Percentiles rank a stretch among this genome's conserved stretches.
These are phyloP conservation scores for Drymonia ruficornis DNA, from an alignment of 2,888 invertebrate species.

Conservation along the genomic window DNA sequence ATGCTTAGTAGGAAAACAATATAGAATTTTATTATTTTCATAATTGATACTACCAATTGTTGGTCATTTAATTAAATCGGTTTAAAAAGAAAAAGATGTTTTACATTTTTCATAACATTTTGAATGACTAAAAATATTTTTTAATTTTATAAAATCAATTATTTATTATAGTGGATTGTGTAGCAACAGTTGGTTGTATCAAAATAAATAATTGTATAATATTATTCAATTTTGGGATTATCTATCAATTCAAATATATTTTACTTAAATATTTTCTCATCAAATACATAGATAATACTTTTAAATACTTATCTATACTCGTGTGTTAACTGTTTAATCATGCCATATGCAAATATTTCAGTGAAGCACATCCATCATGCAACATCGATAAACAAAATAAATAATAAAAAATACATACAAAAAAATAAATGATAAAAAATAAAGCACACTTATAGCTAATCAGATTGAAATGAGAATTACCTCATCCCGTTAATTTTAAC, in stretches of 20 bases:
- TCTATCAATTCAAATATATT: slow-evolving; percentile 22
- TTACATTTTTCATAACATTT: neutral
- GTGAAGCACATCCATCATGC: slow-evolving; percentile 79
- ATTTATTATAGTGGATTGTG: neutral
- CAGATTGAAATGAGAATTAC: slow-evolving; percentile 82
- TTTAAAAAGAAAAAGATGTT: neutral
- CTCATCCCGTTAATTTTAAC: slow-evolving; percentile 55
- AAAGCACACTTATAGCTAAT: slow-evolving; percentile 44
- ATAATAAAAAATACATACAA: slow-evolving; percentile 52
- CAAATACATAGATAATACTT: neutral
- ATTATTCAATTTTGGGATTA: slow-evolving; percentile 27
- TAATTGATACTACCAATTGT: slow-evolving; percentile 10
- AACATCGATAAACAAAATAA: slow-evolving; percentile 66
- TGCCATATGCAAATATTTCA: slow-evolving; percentile 72
- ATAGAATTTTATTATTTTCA: slow-evolving; percentile 10
- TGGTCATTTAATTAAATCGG: neutral
- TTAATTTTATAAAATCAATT: slow-evolving; percentile 12
- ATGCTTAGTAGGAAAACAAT: neutral
- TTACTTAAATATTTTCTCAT: slow-evolving; percentile 26
- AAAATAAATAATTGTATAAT: neutral
- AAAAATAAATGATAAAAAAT: slow-evolving; percentile 54
- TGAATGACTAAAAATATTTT: neutral
- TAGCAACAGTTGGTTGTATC: slow-evolving; percentile 16
- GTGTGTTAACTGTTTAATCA: slow-evolving; percentile 47
- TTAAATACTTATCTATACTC: slow-evolving; percentile 21